Conservation (phyloP, 2,888 invertebrate species). For the Tipula helvola region DNA sequence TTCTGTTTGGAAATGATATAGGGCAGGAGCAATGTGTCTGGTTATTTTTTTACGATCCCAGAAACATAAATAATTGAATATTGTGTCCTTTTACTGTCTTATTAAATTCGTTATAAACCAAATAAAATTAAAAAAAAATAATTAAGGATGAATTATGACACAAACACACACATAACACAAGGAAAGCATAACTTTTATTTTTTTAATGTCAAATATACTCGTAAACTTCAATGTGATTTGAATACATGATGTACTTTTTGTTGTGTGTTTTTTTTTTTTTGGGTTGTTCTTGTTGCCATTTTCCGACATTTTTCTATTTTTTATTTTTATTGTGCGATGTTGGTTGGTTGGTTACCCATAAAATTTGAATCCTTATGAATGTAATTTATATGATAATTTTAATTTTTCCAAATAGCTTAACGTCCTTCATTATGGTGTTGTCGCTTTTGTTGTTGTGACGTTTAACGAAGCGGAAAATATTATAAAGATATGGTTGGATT, state of each 20-base stretch:
- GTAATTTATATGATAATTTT: conserved; percentile 4
- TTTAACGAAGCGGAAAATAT: not conserved
- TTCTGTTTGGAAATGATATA: not conserved
- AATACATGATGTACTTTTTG: not conserved
- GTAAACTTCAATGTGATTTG: not conserved
- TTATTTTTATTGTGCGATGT: not conserved
- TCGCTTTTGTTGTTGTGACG: not conserved
- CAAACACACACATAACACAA: not conserved
- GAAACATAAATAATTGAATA: not conserved
- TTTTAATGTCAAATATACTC: not conserved
- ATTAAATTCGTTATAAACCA: not conserved
- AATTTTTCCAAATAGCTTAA: not conserved
- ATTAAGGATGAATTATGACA: not conserved
- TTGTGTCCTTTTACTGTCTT: not conserved
- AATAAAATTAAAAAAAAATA: not conserved
- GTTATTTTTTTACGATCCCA: not conserved
- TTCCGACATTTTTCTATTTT: not conserved
- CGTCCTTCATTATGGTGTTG: not conserved
- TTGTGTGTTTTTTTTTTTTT: not conserved
- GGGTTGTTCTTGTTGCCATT: not conserved
- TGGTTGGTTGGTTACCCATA: not conserved
- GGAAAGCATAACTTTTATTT: not conserved
- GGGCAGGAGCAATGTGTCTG: not conserved
- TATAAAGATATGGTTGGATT: too few relatives aligned
- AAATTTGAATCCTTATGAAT: not conserved